Evolutionary conservation across 2,113 vertebrate genomes (phyloP), one percentile per base, ranked within the genome.

Genomic region (Poeciliopsis occidentalis): DNA sequence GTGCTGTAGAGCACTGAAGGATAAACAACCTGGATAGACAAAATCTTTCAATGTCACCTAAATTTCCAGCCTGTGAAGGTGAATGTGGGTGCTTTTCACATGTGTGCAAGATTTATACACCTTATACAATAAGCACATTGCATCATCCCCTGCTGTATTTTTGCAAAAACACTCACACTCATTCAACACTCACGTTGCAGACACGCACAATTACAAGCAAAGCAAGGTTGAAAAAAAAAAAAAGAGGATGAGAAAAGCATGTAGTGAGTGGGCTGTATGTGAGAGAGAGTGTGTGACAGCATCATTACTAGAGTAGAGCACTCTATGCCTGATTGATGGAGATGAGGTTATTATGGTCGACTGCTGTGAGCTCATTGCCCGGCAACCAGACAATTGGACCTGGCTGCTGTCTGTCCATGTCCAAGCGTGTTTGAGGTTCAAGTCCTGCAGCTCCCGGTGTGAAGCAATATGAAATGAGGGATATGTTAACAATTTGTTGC

Each of bases 251-350:
- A 80, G 64, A 80, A 66, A 80, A 73, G 83, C 70, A 57, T 71
- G 81, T 73, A 5, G 65, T 69, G 64, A 67, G 76, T 54, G 63
- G 51, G 10, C 67, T 26, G 41, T 7, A 64, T 70, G 68, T 41
- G 63, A 41, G 39, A 60, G 27, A 37, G 71, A 71, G 78, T 75
- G 74, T 62, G 69, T 67, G 79, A 81, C 91, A 88, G 90, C 87
- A 91, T 87, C 88, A 92, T 88, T 84, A 89, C 89, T 89, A 88
- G 74, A 85, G 84, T 74, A 77, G 67, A 85, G 84, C 87, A 85
- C 85, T 88, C 71, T 74, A 80, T 61, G 64, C 83, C 67, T 84
- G 89, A 92, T 85, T 91, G 91, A 92, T 89, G 69, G 79, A 82
- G 84, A 85, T 71, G 73, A 64, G 84, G 84, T 79, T 84, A 83